Evolutionary conservation across 2,797 vertebrate genomes (phyloP).

Genomic region (Anguilla megastoma): DNA sequence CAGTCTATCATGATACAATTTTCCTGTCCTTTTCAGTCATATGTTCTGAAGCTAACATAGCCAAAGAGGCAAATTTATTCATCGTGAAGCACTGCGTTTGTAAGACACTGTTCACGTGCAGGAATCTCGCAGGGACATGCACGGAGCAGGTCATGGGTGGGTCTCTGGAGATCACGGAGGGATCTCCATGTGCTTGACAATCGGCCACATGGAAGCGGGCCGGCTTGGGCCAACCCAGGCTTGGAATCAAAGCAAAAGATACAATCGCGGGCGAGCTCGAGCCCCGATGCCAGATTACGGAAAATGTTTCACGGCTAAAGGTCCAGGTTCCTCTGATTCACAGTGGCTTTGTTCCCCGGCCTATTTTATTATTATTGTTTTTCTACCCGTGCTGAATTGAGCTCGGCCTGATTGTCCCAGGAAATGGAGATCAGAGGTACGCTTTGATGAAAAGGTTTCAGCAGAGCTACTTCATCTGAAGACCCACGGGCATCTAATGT

Average conservation of each 20-base stretch:
- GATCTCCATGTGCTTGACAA: not conserved
- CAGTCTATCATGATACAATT: not conserved
- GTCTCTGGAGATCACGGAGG: not conserved
- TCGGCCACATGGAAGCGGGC: conserved; percentile 44
- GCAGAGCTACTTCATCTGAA: conserved; percentile 72
- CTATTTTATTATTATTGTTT: conserved; percentile 60
- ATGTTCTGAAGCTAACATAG: no score
- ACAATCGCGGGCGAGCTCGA: conserved; percentile 62
- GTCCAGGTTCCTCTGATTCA: conserved; percentile 57
- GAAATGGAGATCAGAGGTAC: conserved; percentile 78
- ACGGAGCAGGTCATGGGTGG: not conserved
- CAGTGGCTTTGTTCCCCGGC: conserved; percentile 60
- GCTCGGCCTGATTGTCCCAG: conserved; percentile 78
- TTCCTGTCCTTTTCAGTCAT: no score
- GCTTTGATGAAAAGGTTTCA: conserved; percentile 77
- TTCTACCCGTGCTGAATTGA: conserved; percentile 71
- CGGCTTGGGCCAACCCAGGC: conserved; percentile 32
- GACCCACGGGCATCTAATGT: conserved; percentile 61
- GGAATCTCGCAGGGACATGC: not conserved
- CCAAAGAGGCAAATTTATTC: no score
- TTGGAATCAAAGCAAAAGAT: conserved; percentile 66
- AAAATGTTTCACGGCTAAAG: conserved; percentile 48
- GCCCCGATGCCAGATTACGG: conserved; percentile 56
- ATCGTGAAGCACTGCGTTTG: no score
- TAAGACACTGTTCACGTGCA: not conserved